Percentiles rank a stretch among this genome's conserved stretches.
These are phyloP conservation scores for Pharmacophagus antenor DNA, from an alignment of 2,888 invertebrate genomes.

Conservation along the genomic window DNA sequence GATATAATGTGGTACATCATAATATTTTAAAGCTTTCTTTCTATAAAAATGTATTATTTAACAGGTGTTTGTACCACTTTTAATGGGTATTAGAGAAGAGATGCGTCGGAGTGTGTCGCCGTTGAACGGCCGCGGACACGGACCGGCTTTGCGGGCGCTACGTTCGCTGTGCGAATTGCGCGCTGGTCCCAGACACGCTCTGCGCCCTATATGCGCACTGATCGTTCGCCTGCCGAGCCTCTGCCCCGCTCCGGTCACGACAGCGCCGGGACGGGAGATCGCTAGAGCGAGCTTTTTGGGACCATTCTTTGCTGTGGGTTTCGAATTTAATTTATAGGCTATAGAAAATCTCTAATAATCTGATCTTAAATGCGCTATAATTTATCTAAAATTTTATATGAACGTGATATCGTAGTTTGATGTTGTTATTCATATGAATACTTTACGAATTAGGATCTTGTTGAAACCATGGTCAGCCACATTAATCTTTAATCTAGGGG, in stretches of 20 bases:
- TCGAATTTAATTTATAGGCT: neutral
- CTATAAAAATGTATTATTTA: constrained; percentile 33
- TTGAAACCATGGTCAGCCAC: too few species aligned
- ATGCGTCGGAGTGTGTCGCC: constrained; percentile 86
- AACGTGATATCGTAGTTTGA: too few species aligned
- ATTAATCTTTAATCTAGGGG: too few species aligned
- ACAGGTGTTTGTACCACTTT: constrained; percentile 69
- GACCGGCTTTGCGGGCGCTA: constrained; percentile 86
- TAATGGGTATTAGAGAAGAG: constrained; percentile 72
- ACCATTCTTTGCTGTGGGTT: constrained; percentile 91
- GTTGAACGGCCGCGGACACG: constrained; percentile 84
- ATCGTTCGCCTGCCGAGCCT: constrained; percentile 72
- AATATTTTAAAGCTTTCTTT: too few species aligned
- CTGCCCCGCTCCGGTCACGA: constrained; percentile 87
- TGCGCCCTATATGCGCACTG: constrained; percentile 85
- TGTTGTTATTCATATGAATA: too few species aligned
- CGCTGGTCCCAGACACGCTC: constrained; percentile 82
- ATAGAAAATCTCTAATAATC: neutral
- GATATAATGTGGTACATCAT: too few species aligned
- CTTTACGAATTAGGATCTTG: too few species aligned
- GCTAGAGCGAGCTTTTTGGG: constrained; percentile 92
- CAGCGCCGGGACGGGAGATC: constrained; percentile 91
- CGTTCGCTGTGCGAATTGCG: constrained; percentile 91
- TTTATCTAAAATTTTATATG: too few species aligned
- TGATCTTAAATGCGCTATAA: too few species aligned